Evolutionary conservation across 2,113 vertebrate genomes (phyloP).

Genomic region (Ammodramus savannarum): DNA sequence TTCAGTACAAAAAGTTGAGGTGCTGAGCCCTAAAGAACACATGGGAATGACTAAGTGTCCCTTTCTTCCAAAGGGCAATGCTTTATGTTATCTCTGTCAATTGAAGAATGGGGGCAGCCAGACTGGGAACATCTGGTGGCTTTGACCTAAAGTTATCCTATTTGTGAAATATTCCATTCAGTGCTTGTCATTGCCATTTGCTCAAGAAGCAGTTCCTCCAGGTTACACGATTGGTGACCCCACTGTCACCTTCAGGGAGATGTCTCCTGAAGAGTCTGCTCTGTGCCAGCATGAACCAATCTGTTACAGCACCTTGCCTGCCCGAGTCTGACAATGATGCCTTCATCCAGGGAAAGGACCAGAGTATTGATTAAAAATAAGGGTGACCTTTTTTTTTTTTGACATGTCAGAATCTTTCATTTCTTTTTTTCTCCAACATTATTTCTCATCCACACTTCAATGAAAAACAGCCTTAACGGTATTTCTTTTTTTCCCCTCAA

Average conservation of each 20-base stretch:
- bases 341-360: not conserved
- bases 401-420: conserved; percentile 20
- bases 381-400: conserved; percentile 31
- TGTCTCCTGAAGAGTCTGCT: not conserved
- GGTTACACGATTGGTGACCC: not conserved
- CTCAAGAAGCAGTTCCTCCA: not conserved
- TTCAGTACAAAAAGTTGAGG: not conserved
- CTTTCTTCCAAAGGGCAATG: not conserved
- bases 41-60: not conserved
- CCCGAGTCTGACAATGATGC: not conserved
- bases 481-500: not conserved
- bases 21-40: not conserved
- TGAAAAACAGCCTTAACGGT: conserved; percentile 13
- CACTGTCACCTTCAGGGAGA: not conserved
- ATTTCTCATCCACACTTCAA: not conserved
- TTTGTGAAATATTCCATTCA: not conserved
- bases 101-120: not conserved
- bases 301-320: not conserved
- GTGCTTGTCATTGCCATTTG: not conserved
- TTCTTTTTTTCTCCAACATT: conserved; percentile 16
- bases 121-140: not conserved
- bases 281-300: not conserved
- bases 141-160: not conserved
- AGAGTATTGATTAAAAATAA: conserved; percentile 25
- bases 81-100: not conserved